Percentiles rank a stretch among this genome's conserved stretches.
Conservation (phyloP, 2,888 invertebrate species). For the Hemicrepidius hirtus region DNA sequence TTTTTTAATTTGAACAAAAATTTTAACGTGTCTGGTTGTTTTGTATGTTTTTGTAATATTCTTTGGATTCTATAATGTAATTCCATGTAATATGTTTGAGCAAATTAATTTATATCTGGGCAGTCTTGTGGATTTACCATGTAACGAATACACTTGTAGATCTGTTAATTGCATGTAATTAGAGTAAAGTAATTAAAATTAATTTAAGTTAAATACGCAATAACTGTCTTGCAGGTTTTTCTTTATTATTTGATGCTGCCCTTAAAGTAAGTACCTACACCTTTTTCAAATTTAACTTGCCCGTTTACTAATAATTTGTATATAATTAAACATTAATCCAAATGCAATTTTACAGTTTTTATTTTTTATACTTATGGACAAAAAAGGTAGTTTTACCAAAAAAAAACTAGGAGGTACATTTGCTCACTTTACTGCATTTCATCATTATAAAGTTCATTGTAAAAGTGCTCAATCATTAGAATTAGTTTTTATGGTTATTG, state of each 20-base stretch:
- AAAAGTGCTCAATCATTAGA: conserved; percentile 47
- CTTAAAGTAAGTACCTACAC: too few species aligned
- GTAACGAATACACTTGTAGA: neutral
- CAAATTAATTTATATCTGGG: conserved; percentile 28
- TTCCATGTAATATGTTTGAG: conserved; percentile 28
- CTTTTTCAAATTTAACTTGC: neutral
- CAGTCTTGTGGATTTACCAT: neutral
- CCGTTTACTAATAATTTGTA: conserved; percentile 5
- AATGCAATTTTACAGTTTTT: neutral
- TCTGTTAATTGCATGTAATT: conserved; percentile 11
- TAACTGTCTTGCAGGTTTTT: neutral
- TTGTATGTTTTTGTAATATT: conserved; percentile 41
- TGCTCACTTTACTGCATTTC: conserved; percentile 29
- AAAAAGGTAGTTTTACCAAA: neutral
- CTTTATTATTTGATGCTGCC: conserved; percentile 3
- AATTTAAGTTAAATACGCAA: neutral
- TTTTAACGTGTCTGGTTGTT: conserved; percentile 9
- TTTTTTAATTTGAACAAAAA: conserved; percentile 13
- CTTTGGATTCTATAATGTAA: conserved; percentile 25
- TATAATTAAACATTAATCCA: neutral
- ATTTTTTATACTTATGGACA: neutral
- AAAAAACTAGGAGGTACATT: neutral
- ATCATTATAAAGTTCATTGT: conserved; percentile 32
- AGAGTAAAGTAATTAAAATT: conserved; percentile 24
- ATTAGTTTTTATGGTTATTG: conserved; percentile 47